Evolutionary conservation across 2,888 invertebrate genomes (phyloP).

Genomic region (Melikaiella ostensackeni): DNA sequence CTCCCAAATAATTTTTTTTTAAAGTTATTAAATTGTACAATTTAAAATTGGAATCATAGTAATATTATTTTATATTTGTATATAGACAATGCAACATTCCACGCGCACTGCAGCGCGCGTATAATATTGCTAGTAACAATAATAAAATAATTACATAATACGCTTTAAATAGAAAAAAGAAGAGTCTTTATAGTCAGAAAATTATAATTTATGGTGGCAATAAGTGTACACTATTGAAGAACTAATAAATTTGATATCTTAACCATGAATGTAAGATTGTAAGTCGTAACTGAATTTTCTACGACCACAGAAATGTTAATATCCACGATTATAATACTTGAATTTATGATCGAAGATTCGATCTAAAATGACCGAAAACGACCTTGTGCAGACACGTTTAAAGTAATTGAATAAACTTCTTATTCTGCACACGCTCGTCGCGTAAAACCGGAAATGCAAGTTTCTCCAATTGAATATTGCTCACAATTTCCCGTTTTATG

Average conservation of each 20-base stretch:
- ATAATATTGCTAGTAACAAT: no score
- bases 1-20: no score
- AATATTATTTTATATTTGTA: no score
- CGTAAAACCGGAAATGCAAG: constrained; percentile 48
- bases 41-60: no score
- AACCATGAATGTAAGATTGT: background rate
- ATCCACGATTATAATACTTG: background rate
- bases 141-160: no score
- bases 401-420: constrained; percentile 61
- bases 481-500: background rate
- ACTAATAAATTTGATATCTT: background rate
- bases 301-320: background rate
- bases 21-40: no score
- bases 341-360: background rate
- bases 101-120: no score
- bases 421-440: constrained; percentile 57
- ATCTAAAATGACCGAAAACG: background rate
- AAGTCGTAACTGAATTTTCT: background rate
- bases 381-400: constrained; percentile 37
- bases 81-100: no score
- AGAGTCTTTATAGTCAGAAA: no score
- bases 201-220: background rate
- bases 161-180: no score
- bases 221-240: background rate
- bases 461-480: background rate